Base-by-base conservation (phyloP, 2,888 invertebrate species). In the Aplocera efformata region DNA sequence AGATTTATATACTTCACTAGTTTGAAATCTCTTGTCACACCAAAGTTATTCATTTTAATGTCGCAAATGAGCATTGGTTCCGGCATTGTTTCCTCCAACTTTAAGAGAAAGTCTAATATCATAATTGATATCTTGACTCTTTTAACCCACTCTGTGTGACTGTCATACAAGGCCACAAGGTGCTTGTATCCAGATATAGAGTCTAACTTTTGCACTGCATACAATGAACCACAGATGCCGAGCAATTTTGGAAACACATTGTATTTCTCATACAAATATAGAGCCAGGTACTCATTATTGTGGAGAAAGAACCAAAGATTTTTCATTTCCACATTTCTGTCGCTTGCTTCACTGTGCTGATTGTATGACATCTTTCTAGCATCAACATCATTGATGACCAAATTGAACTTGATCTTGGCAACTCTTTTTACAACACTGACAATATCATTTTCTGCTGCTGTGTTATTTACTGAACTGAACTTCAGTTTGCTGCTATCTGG, bases 21-120 rank as follows among this genome's bases (percentile, higher is more conserved):
- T 47, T 81, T 85, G 7, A 72, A 74, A 25, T 85, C 85, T 24
- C 75, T 70, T 1, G 89, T 81, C 0, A 91, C 61, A 0, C 93
- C 93, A 71, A 94, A 93, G 63, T 93, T 91, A 44, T 90, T 89
- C 45, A 91, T 76, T 71, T 93, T 92, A 0, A 93, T 82, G 75
- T 93, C 92, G 71, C 94, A 94, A 11, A 94, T 72, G 59, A 91
- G 88, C 43, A 93, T 81, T 1, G 91, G 90, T 54, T 92, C 91
- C 1, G 89, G 84, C 45, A 91, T 88, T 24, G 78, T 84, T 13
- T 75, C 80, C 27, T 93, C 92, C 30, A 93, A 67, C 45, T 90
- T 85, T 32, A 90, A 85, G 2, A 93, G 59, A 11, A 92, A 79
- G 55, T 92, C 91, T 49, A 93, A 67, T 10, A 94, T 90, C 74